Percentiles rank a stretch among this genome's conserved stretches.
Conservation (phyloP, 2,113 vertebrate species). For the Leptosomus discolor region DNA sequence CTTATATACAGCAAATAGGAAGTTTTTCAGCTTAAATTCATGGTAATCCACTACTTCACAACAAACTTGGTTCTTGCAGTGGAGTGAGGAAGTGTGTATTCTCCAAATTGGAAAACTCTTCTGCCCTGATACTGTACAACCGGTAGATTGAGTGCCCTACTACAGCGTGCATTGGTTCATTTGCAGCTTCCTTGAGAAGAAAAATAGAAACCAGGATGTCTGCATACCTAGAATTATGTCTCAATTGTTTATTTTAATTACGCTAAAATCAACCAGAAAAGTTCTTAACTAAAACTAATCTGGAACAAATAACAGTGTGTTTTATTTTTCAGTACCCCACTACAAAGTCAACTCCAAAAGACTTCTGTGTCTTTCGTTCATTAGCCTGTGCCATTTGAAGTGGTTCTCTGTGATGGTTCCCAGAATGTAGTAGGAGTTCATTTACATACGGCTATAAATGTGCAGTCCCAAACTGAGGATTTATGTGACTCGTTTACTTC, state of each 20-base stretch:
- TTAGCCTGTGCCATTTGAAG: neutral
- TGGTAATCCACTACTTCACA: neutral
- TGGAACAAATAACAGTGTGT: neutral
- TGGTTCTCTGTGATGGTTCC: neutral
- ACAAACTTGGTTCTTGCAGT: neutral
- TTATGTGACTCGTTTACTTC: neutral
- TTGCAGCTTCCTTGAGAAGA: neutral
- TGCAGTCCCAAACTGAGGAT: neutral
- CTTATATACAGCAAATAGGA: neutral
- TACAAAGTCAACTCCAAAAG: neutral
- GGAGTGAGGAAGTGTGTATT: neutral
- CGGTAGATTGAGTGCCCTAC: neutral
- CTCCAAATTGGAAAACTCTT: neutral
- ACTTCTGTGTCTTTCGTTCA: neutral
- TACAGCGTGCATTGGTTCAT: neutral
- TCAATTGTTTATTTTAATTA: neutral
- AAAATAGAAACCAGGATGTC: neutral
- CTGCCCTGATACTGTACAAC: neutral
- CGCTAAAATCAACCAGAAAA: neutral
- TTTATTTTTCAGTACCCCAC: neutral
- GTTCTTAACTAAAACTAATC: neutral
- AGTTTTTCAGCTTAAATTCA: neutral
- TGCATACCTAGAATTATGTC: neutral
- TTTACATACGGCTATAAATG: neutral
- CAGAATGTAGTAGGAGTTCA: neutral